Percentiles rank a stretch among this genome's conserved stretches.
Evolutionary conservation across 2,797 vertebrate species (phyloP).

Genomic region (Vireo griseus): DNA sequence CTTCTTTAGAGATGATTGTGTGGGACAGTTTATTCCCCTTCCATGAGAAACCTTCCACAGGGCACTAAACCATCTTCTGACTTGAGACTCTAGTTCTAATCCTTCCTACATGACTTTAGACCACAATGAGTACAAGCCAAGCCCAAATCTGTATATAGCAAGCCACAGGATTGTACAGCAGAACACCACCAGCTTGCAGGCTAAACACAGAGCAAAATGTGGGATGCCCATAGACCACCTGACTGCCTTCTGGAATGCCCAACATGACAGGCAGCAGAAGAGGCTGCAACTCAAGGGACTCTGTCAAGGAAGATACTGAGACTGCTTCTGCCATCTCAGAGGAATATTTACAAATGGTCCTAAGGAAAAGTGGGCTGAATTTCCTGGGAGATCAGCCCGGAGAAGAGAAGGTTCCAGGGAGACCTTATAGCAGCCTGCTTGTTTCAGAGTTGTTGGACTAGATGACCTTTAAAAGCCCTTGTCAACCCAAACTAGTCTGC

Average conservation of each 20-base stretch:
- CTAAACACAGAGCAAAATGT: neutral
- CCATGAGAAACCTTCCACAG: neutral
- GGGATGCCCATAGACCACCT: conserved; percentile 33
- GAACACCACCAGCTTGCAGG: neutral
- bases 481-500: neutral
- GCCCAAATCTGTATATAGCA: conserved; percentile 47
- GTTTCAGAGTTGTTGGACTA: neutral
- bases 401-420: neutral
- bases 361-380: neutral
- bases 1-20: neutral
- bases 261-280: neutral
- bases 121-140: conserved; percentile 48
- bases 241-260: conserved; percentile 7
- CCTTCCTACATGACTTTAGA: conserved; percentile 33
- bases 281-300: neutral
- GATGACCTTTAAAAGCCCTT: neutral
- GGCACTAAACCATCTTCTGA: neutral
- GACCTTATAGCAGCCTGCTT: neutral
- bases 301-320: neutral
- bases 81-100: neutral
- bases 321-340: neutral
- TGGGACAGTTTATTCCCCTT: neutral
- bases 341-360: neutral
- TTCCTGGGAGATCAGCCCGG: neutral
- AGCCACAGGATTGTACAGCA: conserved; percentile 49